These are phyloP conservation scores for Strix uralensis DNA, from an alignment of 2,113 vertebrate genomes.

Conservation along the genomic window DNA sequence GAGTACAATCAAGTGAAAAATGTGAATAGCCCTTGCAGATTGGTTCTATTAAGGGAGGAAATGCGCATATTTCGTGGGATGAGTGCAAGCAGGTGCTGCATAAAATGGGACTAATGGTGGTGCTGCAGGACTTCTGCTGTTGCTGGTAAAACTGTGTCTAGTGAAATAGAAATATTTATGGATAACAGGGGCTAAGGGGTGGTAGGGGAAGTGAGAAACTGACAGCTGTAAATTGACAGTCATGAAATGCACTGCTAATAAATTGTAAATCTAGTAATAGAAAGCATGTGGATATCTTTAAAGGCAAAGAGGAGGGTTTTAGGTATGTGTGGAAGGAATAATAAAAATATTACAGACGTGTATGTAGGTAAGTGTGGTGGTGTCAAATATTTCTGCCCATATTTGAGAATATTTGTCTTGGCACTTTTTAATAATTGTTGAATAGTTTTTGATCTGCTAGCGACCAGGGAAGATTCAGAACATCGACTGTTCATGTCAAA, in stretches of 20 bases:
- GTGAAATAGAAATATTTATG: neutral
- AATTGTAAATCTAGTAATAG: neutral
- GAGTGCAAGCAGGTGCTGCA: neutral
- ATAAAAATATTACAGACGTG: neutral
- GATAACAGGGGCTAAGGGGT: neutral
- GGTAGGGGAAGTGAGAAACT: neutral
- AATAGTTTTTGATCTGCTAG: neutral
- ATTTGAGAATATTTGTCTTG: neutral
- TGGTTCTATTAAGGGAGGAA: accelerated
- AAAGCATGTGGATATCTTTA: neutral
- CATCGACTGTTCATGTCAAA: neutral
- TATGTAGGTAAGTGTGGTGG: neutral
- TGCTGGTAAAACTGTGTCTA: neutral
- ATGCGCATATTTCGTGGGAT: neutral
- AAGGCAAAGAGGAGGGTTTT: neutral
- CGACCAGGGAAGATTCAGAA: neutral
- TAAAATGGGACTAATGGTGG: constrained; percentile 24
- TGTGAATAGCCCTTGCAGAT: neutral
- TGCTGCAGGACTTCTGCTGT: constrained; percentile 35
- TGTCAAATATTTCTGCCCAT: neutral
- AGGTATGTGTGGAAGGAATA: neutral
- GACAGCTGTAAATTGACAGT: neutral
- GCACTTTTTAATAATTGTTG: neutral
- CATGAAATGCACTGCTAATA: neutral
- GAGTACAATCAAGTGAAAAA: neutral